Conservation (phyloP, 2,113 vertebrate genomes). For the Chitala chitala region DNA sequence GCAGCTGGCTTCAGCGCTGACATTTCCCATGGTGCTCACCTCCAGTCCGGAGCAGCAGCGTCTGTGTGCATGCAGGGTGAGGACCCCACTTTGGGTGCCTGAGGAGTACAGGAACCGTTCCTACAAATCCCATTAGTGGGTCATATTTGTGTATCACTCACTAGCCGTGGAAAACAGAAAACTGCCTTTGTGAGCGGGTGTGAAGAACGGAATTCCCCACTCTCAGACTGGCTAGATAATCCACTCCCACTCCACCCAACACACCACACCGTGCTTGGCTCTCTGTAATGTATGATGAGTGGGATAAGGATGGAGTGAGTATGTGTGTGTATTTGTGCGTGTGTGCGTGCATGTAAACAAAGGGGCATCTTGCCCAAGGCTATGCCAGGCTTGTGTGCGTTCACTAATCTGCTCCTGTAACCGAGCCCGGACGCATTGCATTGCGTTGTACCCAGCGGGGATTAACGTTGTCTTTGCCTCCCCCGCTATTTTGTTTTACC, state of each 20-base stretch:
- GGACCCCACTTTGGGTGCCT: background rate
- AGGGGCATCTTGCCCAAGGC: background rate
- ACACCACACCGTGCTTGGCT: background rate
- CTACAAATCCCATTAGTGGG: slow-evolving; percentile 54
- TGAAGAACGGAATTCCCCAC: slow-evolving; percentile 20
- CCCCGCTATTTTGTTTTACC: slow-evolving; percentile 45
- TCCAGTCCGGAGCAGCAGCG: background rate
- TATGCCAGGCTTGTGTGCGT: background rate
- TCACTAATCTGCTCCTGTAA: slow-evolving; percentile 53
- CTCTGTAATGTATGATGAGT: background rate
- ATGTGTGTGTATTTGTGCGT: too few species aligned
- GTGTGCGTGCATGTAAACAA: background rate
- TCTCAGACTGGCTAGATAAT: slow-evolving; percentile 22
- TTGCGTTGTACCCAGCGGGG: slow-evolving; percentile 44
- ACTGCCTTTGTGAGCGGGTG: slow-evolving; percentile 33
- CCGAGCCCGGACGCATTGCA: slow-evolving; percentile 35
- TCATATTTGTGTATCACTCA: slow-evolving; percentile 45
- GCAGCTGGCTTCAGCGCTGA: background rate
- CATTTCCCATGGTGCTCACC: background rate
- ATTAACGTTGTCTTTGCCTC: slow-evolving; percentile 46
- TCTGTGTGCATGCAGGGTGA: background rate
- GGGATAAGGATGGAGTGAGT: background rate
- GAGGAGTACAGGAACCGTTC: background rate
- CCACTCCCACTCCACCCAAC: slow-evolving; percentile 17
- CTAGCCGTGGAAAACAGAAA: slow-evolving; percentile 37